Evolutionary conservation across 1,140 invertebrate species (phyloP).

Genomic region (Pseudoatta argentina): DNA sequence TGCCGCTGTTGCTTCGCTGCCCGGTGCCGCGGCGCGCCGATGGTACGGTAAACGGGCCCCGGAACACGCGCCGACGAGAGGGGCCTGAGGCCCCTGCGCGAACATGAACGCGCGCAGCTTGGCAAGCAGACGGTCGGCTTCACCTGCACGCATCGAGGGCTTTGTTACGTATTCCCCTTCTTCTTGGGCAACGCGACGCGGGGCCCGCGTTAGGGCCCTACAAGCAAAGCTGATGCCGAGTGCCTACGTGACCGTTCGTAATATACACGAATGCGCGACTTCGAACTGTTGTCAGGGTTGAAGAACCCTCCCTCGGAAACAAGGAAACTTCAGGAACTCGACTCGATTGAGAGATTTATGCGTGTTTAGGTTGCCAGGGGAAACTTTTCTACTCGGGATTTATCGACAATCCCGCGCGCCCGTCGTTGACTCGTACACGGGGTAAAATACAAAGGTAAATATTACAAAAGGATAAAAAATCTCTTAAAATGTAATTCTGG

Average conservation of each 20-base stretch:
- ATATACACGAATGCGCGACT: background rate
- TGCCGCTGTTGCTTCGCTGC: conserved; percentile 44
- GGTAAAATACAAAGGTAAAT: background rate
- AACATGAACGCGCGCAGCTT: conserved; percentile 63
- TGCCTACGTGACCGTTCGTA: background rate
- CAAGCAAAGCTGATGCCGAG: background rate
- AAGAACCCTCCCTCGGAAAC: background rate
- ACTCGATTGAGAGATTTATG: conserved; percentile 58
- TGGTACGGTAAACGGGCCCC: conserved; percentile 41
- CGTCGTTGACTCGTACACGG: background rate
- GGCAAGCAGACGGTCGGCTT: conserved; percentile 73
- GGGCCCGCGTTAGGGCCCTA: conserved; percentile 11
- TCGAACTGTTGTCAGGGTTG: background rate
- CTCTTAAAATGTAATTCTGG: background rate
- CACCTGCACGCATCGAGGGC: conserved; percentile 72
- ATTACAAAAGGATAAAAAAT: background rate
- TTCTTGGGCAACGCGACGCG: background rate
- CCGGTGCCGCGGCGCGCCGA: conserved; percentile 27
- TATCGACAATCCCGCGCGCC: conserved; percentile 12
- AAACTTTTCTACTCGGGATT: conserved; percentile 28
- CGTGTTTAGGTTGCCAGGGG: conserved; percentile 48
- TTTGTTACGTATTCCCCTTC: conserved; percentile 66
- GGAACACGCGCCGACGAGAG: conserved; percentile 64
- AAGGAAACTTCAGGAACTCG: background rate
- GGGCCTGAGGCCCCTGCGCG: conserved; percentile 50